These are phyloP conservation scores for Orgyia antiqua DNA, from an alignment of 2,888 invertebrate genomes.

Conservation along the genomic window DNA sequence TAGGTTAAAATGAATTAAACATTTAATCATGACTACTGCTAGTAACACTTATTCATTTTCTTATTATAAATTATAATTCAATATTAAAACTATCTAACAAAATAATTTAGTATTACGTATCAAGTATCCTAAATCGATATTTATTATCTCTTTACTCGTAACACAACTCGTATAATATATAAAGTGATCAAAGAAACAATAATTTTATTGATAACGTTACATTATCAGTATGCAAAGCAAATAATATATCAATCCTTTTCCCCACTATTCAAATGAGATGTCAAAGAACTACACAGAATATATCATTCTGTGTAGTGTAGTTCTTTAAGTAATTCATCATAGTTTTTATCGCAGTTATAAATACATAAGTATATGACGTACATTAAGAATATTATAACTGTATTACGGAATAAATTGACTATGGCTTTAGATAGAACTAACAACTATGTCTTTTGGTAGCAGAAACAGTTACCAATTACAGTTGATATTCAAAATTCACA, in stretches of 20 bases:
- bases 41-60: no score
- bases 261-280: conserved; percentile 38
- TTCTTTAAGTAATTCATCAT: conserved; percentile 60
- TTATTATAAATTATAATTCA: no score
- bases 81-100: no score
- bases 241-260: conserved; percentile 3
- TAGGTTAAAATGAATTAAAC: no score
- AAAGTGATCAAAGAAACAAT: no score
- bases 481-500: conserved; percentile 3
- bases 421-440: not conserved
- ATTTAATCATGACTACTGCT: no score
- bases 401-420: conserved; percentile 18
- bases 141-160: no score
- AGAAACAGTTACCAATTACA: not conserved
- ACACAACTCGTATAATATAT: no score
- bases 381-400: conserved; percentile 47
- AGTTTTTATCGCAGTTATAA: conserved; percentile 53
- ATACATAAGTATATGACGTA: conserved; percentile 22
- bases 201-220: conserved; percentile 33
- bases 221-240: conserved; percentile 23
- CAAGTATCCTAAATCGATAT: no score
- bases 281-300: conserved; percentile 49
- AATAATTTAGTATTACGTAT: no score
- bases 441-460: no score
- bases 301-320: no score